Base-by-base conservation (phyloP, 1,140 invertebrate species). In the Drosophila hydei region DNA sequence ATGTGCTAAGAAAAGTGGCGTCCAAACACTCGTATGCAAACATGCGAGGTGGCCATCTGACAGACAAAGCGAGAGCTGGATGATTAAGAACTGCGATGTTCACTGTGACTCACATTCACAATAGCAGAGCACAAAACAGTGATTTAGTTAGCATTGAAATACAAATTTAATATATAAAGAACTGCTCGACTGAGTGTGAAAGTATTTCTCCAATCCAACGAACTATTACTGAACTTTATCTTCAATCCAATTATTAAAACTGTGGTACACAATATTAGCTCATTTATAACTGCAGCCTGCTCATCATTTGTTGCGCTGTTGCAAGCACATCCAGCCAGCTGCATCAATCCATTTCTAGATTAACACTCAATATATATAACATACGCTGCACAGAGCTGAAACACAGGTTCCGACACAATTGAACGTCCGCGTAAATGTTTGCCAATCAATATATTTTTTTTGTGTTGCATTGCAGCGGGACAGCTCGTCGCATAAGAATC, bases 401-500 rank as follows among this genome's bases (percentile, higher is more conserved):
- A 2, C 21, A n/a, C 27, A 36, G 55, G 48, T 30, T 18, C 40
- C 25, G 50, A 33, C 12, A 48, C 52, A 61, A 59, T 52, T 64
- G 50, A 43, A 51, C 48, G 27, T 43, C 2, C 19, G 55, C 27
- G 47, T 58, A 73, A 79, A 84, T 77, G 76, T 71, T 59, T 36
- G 25, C 45, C 30, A 59, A 80, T 74, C 77, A 77, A 87, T 87
- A 84, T n/a, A 74, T 42, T 48, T 18, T 51, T 33, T 62, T 6
- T 61, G 18, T 19, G 48, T 7, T 64, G 19, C 61, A 47, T 62
- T 87, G 62, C 70, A 84, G 72, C 65, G 36, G 50, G 27, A 12
- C 25, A 40, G 11, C 50, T 51, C 40, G 50, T 19, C 27, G 25
- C 48, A 77, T 69, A 61, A 70, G 56, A 61, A 80, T 81, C 58